Base-by-base conservation (phyloP, 2,113 vertebrate species). In the Paratilapia polleni region DNA sequence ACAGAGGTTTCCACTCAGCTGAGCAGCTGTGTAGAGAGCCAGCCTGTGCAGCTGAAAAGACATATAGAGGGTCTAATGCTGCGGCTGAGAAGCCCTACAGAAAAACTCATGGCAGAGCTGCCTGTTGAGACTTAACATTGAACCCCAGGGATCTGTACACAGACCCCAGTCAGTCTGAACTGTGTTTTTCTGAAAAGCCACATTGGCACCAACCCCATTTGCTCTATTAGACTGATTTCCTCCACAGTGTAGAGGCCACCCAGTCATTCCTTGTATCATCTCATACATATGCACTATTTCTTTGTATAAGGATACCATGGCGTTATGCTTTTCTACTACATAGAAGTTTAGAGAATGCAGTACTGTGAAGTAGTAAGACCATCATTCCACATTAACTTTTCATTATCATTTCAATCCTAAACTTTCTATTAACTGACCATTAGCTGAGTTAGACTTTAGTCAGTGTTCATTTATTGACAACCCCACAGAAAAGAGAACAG, bases 31-130 rank as follows among this genome's bases (percentile, higher is more conserved):
- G 66, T 47, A 6, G 34, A 66, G 76, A 64, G 66, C 60, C 85
- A 38, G 81, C 56, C 70, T 56, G 76, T 34, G 80, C 4, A 66
- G 64, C 24, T 91, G 70, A 89, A 90, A 87, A 77, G 85, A 86
- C 22, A 78, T 28, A 80, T 73, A 64, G 77, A 83, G 43, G 81
- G 43, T 20, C 63, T 17, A 3, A 60, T 19, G 4, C 60, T 78
- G 77, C 1, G n/a, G 79, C 84, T 83, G 77, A 83, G 87, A n/a
- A 52, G 38, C 19, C 24, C 41, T 0, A 77, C 49, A 84, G 86
- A 77, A 75, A 81, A 76, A 75, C 61, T 59, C 28, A 83, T 24
- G 19, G 77, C 66, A 59, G 76, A 66, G 88, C 73, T 81, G 81
- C 77, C 73, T 85, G 61, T 66, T 83, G 78, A 78, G 74, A 81